These are phyloP conservation scores for Noctua janthe DNA, from an alignment of 2,888 invertebrate species.

Conservation along the genomic window DNA sequence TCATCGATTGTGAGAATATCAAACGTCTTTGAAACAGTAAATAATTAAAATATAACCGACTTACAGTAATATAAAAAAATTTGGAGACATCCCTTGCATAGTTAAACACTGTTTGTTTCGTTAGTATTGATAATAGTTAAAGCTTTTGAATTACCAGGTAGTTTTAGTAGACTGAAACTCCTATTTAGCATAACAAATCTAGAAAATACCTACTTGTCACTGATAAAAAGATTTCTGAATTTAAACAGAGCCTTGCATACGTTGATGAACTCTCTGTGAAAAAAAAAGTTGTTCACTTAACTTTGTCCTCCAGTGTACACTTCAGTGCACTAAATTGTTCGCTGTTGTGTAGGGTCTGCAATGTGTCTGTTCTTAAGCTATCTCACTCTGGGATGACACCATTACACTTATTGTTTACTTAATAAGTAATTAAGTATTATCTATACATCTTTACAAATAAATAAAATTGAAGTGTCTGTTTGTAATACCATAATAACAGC, in stretches of 20 bases:
- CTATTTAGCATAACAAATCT: background rate
- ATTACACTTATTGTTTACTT: conserved; percentile 36
- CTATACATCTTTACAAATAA: no score
- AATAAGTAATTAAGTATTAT: background rate
- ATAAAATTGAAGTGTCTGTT: no score
- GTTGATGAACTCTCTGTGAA: background rate
- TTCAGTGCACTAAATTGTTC: conserved; percentile 66
- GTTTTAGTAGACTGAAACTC: background rate
- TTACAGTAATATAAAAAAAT: no score
- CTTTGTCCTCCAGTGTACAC: conserved; percentile 52
- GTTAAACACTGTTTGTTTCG: background rate
- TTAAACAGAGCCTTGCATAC: background rate
- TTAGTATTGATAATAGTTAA: background rate
- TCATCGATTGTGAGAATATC: background rate
- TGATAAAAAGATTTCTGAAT: background rate
- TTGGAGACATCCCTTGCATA: background rate
- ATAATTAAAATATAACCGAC: no score
- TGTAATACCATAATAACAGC: no score
- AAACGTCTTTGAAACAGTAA: background rate
- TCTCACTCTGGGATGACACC: conserved; percentile 6
- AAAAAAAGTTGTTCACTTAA: background rate
- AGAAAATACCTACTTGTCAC: background rate
- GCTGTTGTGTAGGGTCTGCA: conserved; percentile 40
- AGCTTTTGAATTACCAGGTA: background rate
- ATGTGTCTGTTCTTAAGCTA: conserved; percentile 57